Evolutionary conservation across 2,888 invertebrate genomes (phyloP).

Genomic region (Lamellibrachia satsuma): DNA sequence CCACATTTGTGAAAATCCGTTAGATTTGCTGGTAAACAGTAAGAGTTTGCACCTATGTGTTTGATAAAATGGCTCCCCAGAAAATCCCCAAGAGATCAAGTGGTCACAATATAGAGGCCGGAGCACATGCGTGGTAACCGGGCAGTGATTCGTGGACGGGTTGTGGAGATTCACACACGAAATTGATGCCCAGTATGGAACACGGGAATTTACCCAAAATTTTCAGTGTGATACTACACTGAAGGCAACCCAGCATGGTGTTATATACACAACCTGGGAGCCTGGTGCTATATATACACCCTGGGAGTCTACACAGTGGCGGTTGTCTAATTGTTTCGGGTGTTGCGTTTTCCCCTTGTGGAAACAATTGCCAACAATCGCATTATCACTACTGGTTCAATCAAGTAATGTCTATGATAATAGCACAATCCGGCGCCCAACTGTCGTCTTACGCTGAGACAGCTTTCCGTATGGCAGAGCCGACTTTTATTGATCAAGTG

Average conservation of each 20-base stretch:
- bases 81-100: no score
- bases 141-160: no score
- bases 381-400: neutral
- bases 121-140: no score
- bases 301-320: neutral
- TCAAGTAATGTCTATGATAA: conserved; percentile 10
- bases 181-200: neutral
- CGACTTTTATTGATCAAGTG: neutral
- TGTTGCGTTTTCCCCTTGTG: neutral
- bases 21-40: neutral
- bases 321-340: neutral
- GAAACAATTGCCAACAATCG: neutral
- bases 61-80: no score
- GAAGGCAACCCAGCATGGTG: neutral
- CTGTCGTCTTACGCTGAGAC: neutral
- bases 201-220: neutral
- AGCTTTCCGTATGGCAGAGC: neutral
- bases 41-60: neutral
- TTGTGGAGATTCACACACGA: neutral
- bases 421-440: neutral
- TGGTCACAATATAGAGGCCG: no score
- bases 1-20: neutral
- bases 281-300: neutral
- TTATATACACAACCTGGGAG: neutral
- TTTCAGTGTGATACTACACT: neutral